Evolutionary conservation across 2,888 invertebrate species (phyloP).

Genomic region (Masnerella sp.): DNA sequence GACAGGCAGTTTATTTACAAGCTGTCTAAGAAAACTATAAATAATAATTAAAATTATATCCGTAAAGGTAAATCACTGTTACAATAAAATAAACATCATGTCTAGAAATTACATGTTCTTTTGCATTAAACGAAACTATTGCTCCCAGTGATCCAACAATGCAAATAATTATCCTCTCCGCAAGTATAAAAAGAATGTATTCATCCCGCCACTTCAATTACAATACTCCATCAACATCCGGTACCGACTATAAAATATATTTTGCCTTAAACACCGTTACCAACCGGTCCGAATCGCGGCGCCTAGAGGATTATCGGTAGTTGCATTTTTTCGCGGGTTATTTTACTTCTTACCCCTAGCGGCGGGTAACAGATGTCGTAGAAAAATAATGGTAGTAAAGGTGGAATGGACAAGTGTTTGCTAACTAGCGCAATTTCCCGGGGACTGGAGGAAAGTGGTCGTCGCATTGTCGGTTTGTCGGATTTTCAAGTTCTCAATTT

Average conservation of each 20-base stretch:
- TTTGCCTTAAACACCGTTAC: conserved; percentile 12
- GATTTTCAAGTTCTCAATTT: conserved; percentile 68
- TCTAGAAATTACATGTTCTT: too few species aligned
- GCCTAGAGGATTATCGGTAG: conserved; percentile 33
- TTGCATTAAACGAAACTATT: too few species aligned
- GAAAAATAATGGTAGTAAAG: conserved; percentile 38
- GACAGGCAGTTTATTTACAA: too few species aligned
- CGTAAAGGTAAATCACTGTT: too few species aligned
- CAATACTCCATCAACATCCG: too few species aligned
- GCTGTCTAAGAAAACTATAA: too few species aligned
- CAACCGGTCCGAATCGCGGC: background rate
- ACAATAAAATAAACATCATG: too few species aligned
- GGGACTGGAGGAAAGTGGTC: conserved; percentile 36
- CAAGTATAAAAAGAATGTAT: too few species aligned
- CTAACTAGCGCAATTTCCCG: conserved; percentile 47
- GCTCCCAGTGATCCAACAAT: too few species aligned
- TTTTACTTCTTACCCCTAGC: conserved; percentile 9
- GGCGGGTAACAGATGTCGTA: conserved; percentile 23
- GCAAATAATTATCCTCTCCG: too few species aligned
- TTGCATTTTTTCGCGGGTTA: conserved; percentile 17
- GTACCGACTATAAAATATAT: background rate
- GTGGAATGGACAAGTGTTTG: conserved; percentile 44
- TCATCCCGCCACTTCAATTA: too few species aligned
- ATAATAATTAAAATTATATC: too few species aligned
- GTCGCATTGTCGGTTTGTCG: conserved; percentile 54